Base-by-base conservation (phyloP, 2,888 invertebrate genomes). In the Campoletis raptor region DNA sequence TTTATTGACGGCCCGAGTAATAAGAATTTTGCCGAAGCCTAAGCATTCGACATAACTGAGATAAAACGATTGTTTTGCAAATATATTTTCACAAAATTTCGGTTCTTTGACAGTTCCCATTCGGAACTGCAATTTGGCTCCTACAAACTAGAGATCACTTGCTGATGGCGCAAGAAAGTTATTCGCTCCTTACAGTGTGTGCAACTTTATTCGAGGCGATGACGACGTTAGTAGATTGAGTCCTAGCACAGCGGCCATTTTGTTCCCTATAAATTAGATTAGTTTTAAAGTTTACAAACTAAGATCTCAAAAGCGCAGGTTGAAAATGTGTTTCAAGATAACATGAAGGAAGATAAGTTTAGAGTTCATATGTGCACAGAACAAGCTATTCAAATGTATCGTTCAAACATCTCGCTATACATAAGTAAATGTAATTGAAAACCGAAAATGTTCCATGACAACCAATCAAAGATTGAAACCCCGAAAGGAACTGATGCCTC, bases 261-360 rank as follows among this genome's bases (percentile, higher is more conserved):
- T 92, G 90, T 90, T 91, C 90, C 88, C 91, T 91, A 92, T 92
- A 93, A 93, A 93, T 93, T 92, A 92, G 92, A 93, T 93, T 92
- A 93, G 91, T 92, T 93, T 90, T 90, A 85, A 92, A 93, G 91
- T 92, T 92, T 92, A 92, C 91, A 90, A 87, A 90, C 72, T 81
- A 82, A 69, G 88, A 88, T 81, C 86, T 69, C 83, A 70, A 74
- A 84, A 83, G 66, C 54, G 74, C 69, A 79, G 70, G 77, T 70
- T 72, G 79, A 83, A 83, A 73, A 48, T 85, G 82, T 79, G 85
- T 88, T 90, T 88, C 89, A 87, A 86, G 89, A 89, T 88, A 89
- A 88, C 87, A 86, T 87, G 89, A 86, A 87, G 86, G 89, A 90
- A 90, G 90, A 91, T 91, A 91, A 90, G 91, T 90, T 89, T 88